Base-by-base conservation (phyloP, 2,113 vertebrate genomes). In the Tursiops truncatus region DNA sequence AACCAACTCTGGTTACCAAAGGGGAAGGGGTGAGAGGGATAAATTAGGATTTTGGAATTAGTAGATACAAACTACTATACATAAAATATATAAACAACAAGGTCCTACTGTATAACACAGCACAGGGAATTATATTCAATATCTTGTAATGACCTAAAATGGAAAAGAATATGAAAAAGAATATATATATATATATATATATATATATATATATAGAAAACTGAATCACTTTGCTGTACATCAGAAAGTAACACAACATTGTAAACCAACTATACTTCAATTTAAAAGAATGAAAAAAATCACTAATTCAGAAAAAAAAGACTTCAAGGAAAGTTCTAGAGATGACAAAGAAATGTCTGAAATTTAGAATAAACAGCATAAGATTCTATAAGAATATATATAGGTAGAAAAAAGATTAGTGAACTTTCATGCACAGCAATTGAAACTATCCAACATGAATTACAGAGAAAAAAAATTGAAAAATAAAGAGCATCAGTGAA, bases 301-400 rank as follows among this genome's bases (percentile, higher is more conserved):
- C 87, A 97, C 3, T 94, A 92, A 58, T 91, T 36, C 26, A 95
- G 89, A 21, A 97, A 85, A 85, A 70, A 38, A 63, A 67, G 53
- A 41, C n/a, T 26, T 26, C 44, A 70, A 76, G 8, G 38, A 80
- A 65, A 70, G 26, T 63, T 82, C 41, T 36, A 68, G 26, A 36
- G 3, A 79, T 28, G 2, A 31, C 21, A 36, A 79, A 84, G 23
- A 15, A 85, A 7, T 28, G 5, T 28, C 14, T 86, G 81, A 58
- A 84, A 89, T 76, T 89, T 41, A 33, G 10, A 84, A 89, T 41
- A 76, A 14, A 70, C 6, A 63, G 18, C 2, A 41, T 31, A 70
- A 28, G 15, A 84, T 56, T 53, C 2, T 13, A 90, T 82, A 60
- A 68, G 12, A 77, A 50, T 76, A 58, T 3, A 36, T 50, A 60